phyloP scores from a whole-genome alignment of 2,888 invertebrate genomes.

The Sesamia inferens region DNA sequence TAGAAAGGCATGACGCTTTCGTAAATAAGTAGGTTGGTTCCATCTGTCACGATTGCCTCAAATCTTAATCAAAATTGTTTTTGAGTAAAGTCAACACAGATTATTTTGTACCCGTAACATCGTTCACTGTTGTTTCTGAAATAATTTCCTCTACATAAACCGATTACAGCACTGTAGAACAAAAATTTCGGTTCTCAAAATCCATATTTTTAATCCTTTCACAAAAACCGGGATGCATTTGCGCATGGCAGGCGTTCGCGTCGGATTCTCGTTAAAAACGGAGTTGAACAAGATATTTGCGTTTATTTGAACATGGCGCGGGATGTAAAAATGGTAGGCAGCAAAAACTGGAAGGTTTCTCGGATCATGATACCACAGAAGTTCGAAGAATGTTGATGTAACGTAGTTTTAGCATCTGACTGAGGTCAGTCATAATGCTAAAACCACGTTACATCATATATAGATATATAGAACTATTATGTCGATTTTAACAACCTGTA shows the following conservation, averaged over 20 bases:
- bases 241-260: slow-evolving; percentile 25
- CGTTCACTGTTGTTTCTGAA: background rate
- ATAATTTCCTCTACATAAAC: background rate
- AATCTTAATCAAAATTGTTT: slow-evolving; percentile 2
- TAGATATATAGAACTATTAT: slow-evolving; percentile 33
- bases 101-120: background rate
- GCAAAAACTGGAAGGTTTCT: slow-evolving; percentile 54
- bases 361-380: slow-evolving; percentile 47
- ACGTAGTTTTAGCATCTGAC: slow-evolving; percentile 30
- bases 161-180: slow-evolving; percentile 4
- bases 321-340: slow-evolving; percentile 54
- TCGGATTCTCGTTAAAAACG: slow-evolving; percentile 54
- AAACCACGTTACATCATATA: no score
- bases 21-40: slow-evolving; percentile 16
- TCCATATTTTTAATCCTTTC: slow-evolving; percentile 20
- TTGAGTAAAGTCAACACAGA: background rate
- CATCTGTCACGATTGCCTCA: background rate
- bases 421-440: no score
- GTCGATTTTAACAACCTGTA: no score
- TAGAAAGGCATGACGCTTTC: slow-evolving; percentile 15
- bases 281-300: slow-evolving; percentile 60
- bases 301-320: slow-evolving; percentile 58
- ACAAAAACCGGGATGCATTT: slow-evolving; percentile 38
- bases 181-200: slow-evolving; percentile 15
- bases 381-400: slow-evolving; percentile 41